phyloP scores from a whole-genome alignment of 2,888 invertebrate species.

The Cryptus armator region DNA sequence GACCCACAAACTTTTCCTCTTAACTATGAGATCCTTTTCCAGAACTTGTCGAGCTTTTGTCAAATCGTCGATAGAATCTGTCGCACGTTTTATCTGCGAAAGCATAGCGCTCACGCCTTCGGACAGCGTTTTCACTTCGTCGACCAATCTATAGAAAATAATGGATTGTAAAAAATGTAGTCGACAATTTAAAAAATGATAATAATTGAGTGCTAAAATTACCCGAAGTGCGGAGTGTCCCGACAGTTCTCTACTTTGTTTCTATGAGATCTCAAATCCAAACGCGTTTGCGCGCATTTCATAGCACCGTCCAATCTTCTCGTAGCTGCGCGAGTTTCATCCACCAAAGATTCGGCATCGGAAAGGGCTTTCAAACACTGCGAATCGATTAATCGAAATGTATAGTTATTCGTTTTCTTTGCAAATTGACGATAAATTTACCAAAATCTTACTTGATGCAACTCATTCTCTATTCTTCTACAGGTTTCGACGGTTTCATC shows the following conservation, averaged over 20 bases:
- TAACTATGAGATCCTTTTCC: slow-evolving; percentile 84
- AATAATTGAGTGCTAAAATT: neutral
- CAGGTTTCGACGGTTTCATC: slow-evolving; percentile 68
- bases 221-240: slow-evolving; percentile 70
- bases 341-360: slow-evolving; percentile 62
- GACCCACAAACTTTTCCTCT: slow-evolving; percentile 83
- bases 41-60: slow-evolving; percentile 77
- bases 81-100: slow-evolving; percentile 81
- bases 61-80: slow-evolving; percentile 78
- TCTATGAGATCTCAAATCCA: slow-evolving; percentile 60
- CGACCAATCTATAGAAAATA: slow-evolving; percentile 75
- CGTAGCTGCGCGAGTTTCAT: slow-evolving; percentile 57
- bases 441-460: slow-evolving; percentile 59
- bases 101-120: slow-evolving; percentile 77
- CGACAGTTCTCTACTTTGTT: slow-evolving; percentile 71
- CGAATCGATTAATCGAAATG: slow-evolving; percentile 2
- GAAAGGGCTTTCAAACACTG: slow-evolving; percentile 68
- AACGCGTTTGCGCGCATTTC: slow-evolving; percentile 70
- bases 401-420: neutral
- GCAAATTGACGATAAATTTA: neutral
- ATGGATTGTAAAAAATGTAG: neutral
- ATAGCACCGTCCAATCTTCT: slow-evolving; percentile 69
- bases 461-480: slow-evolving; percentile 67
- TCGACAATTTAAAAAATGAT: neutral
- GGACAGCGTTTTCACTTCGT: slow-evolving; percentile 79